A percentile compares a stretch with the other conserved stretches of the same genome.
phyloP scores from a whole-genome alignment of 2,888 invertebrate genomes.

The Protodeltote pygarga region DNA sequence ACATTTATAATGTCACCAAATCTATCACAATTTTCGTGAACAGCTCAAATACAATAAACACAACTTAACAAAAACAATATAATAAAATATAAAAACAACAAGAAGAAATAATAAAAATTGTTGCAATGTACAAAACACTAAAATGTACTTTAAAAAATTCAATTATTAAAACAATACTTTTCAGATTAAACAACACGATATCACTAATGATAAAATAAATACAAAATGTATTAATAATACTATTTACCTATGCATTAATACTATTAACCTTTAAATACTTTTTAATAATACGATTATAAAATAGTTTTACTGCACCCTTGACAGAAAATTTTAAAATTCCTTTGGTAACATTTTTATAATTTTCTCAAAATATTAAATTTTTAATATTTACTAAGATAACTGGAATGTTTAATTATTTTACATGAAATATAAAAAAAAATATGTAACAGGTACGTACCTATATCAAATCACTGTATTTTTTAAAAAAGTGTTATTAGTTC shows the following conservation, averaged over 20 bases:
- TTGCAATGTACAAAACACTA: constrained; percentile 13
- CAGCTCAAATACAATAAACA: no score
- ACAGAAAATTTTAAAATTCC: constrained; percentile 47
- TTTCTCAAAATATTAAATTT: constrained; percentile 31
- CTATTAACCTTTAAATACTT: constrained; percentile 7
- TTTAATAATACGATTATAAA: constrained; percentile 11
- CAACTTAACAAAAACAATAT: no score
- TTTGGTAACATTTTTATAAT: constrained; percentile 56
- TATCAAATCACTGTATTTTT: constrained; percentile 18
- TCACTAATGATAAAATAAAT: constrained; percentile 3
- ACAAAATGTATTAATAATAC: constrained; percentile 22
- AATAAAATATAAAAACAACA: no score
- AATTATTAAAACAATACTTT: constrained; percentile 29
- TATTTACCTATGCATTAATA: background rate
- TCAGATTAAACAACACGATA: constrained; percentile 4
- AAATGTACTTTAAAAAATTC: constrained; percentile 6
- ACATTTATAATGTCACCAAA: no score
- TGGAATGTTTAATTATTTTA: constrained; percentile 52
- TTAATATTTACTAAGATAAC: constrained; percentile 33
- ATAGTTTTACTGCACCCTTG: constrained; percentile 13
- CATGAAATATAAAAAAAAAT: constrained; percentile 39
- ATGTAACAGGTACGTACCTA: constrained; percentile 28
- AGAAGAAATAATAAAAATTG: constrained; percentile 1
- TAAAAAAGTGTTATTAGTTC: constrained; percentile 8
- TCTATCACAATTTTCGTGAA: no score